Evolutionary conservation across 2,888 invertebrate species (phyloP).

Genomic region (Dicyrtoma fusca): DNA sequence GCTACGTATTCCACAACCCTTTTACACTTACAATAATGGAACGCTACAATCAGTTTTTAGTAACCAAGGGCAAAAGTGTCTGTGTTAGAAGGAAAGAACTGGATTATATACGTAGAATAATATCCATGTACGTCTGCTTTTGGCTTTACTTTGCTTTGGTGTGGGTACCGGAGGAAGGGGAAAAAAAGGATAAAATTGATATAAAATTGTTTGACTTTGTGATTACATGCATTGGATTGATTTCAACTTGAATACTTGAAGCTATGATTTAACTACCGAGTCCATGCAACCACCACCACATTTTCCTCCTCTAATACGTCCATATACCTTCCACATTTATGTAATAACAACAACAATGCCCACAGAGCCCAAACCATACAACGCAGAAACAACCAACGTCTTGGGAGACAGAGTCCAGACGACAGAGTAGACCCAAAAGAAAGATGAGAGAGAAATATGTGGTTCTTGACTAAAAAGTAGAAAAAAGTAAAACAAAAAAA

Average conservation of each 20-base stretch:
- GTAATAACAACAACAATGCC: background rate
- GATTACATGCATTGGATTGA: slow-evolving; percentile 11
- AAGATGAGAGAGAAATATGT: background rate
- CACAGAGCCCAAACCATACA: background rate
- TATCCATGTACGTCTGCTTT: too few relatives aligned
- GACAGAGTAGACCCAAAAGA: slow-evolving; percentile 7
- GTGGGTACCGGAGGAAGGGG: background rate
- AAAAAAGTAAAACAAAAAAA: too few relatives aligned
- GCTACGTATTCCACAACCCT: too few relatives aligned
- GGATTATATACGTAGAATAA: too few relatives aligned
- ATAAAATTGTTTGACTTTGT: slow-evolving; percentile 17
- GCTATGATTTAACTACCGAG: background rate
- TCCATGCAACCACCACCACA: too few relatives aligned
- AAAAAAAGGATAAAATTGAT: slow-evolving; percentile 17
- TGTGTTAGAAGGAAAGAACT: background rate
- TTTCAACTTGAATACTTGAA: slow-evolving; percentile 6
- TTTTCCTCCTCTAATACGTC: too few relatives aligned
- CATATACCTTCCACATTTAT: background rate
- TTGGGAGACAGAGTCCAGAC: slow-evolving; percentile 23
- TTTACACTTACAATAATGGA: background rate
- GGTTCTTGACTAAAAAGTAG: too few relatives aligned
- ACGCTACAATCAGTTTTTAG: background rate
- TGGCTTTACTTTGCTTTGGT: too few relatives aligned
- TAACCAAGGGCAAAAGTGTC: slow-evolving; percentile 1
- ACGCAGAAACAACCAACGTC: slow-evolving; percentile 10